Evolutionary conservation across 2,888 invertebrate species (phyloP), one percentile per base, ranked within the genome.

Genomic region (Yponomeuta sedellus): DNA sequence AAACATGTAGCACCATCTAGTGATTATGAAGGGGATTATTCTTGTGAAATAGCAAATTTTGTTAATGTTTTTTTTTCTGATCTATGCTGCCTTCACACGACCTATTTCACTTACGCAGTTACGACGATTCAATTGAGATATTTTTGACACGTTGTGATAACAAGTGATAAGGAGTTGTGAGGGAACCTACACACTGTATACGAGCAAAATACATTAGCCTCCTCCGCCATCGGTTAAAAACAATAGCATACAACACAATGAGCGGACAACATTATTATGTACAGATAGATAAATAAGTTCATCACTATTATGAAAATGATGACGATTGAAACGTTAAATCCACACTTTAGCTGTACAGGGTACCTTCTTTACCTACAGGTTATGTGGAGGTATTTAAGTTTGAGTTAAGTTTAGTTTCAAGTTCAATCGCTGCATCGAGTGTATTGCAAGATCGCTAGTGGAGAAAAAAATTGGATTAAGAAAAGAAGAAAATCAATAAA

Each of bases 371-470:
- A 34, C 34, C 34, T 52, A 52, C 12, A 12, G 16, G 16, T 16
- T 52, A 52, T 52, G 44, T 52, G 16, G 44, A 52, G 44, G 44
- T 40, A 28, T 63, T 63, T 63, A 40, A 11, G 20, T n/a, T 61
- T 28, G 39, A 40, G 12, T 69, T 69, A 77, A 78, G 69, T 73
- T 73, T 82, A 71, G 74, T 72, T 71, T 82, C 80, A 67, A 76
- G 72, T 71, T 81, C 77, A 67, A 83, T 77, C 64, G 77, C 83
- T 67, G 81, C 74, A 70, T 82, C 79, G 70, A 83, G 74, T 64
- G 75, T 71, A 68, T 74, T 75, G 78, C 83, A 87, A 82, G 82
- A 81, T 69, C 83, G 84, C 89, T 89, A 79, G 65, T 76, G 73
- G 75, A 71, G 75, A 78, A 61, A 66, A 58, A 58, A 16, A 64